A percentile compares a stretch with the other conserved stretches of the same genome.
Conservation (phyloP, 2,888 invertebrate genomes). For the Auanema freiburgensis region DNA sequence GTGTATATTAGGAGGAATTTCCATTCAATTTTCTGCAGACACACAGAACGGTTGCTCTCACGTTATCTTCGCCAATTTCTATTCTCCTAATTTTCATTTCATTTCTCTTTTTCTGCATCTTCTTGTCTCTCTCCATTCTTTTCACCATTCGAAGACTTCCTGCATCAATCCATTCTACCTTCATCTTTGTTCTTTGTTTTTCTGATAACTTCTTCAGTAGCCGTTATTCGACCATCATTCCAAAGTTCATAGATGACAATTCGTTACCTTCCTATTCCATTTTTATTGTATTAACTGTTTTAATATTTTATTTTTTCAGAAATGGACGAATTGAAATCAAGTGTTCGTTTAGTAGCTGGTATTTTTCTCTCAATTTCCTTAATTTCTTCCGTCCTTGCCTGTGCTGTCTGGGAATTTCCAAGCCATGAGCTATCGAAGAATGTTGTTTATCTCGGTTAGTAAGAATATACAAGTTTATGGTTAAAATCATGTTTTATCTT, state of each 20-base stretch:
- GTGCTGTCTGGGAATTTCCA: constrained; percentile 20
- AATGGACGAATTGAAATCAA: constrained; percentile 18
- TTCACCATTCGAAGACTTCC: too few relatives aligned
- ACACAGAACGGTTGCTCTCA: too few relatives aligned
- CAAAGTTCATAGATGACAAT: background rate
- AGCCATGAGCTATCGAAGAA: constrained; percentile 10
- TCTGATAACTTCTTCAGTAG: too few relatives aligned
- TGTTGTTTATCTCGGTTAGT: constrained; percentile 10
- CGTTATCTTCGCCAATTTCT: too few relatives aligned
- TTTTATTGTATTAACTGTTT: background rate
- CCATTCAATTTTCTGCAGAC: too few relatives aligned
- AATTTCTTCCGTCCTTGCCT: constrained; percentile 14
- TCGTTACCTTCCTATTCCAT: background rate
- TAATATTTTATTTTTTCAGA: constrained; percentile 3
- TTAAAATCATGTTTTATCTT: background rate
- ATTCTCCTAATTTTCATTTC: too few relatives aligned
- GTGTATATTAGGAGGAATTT: too few relatives aligned
- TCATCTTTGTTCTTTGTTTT: too few relatives aligned
- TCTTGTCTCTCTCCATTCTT: too few relatives aligned
- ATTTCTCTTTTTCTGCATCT: too few relatives aligned
- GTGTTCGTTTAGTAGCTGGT: constrained; percentile 17
- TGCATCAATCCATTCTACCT: too few relatives aligned
- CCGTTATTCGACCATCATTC: too few relatives aligned
- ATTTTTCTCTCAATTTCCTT: constrained; percentile 20
- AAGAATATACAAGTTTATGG: background rate